Percentiles rank a stretch among this genome's conserved stretches.
Evolutionary conservation across 2,888 invertebrate species (phyloP).

Genomic region (Thymelicus acteon): DNA sequence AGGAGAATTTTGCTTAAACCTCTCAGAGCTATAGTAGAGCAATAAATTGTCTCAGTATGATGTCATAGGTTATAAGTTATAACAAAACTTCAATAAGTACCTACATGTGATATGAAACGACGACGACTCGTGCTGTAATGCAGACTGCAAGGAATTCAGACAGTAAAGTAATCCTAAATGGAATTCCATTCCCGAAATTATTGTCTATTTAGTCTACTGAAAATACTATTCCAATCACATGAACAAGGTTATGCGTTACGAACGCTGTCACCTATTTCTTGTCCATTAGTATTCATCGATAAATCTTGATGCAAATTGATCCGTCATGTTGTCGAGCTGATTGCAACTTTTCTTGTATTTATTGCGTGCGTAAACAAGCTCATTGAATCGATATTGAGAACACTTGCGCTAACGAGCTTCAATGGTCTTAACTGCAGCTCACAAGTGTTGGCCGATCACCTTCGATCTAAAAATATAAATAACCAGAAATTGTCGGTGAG

Average conservation of each 20-base stretch:
- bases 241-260: too few relatives aligned
- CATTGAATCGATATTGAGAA: constrained; percentile 61
- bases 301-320: constrained; percentile 15
- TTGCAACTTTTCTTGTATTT: constrained; percentile 15
- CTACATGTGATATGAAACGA: too few relatives aligned
- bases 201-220: too few relatives aligned
- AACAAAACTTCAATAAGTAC: too few relatives aligned
- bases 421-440: constrained; percentile 50
- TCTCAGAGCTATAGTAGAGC: not conserved
- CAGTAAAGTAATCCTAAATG: too few relatives aligned
- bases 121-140: too few relatives aligned
- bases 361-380: constrained; percentile 23
- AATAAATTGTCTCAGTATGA: not conserved
- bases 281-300: constrained; percentile 3
- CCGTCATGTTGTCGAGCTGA: constrained; percentile 12
- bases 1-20: too few relatives aligned
- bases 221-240: too few relatives aligned
- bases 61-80: too few relatives aligned
- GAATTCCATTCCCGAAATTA: too few relatives aligned
- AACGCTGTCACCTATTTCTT: not conserved
- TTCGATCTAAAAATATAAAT: constrained; percentile 23
- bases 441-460: constrained; percentile 36
- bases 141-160: too few relatives aligned
- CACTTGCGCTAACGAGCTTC: constrained; percentile 61
- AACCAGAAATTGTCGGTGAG: not conserved